phyloP scores from a whole-genome alignment of 2,113 vertebrate genomes.

The Platichthys flesus region DNA sequence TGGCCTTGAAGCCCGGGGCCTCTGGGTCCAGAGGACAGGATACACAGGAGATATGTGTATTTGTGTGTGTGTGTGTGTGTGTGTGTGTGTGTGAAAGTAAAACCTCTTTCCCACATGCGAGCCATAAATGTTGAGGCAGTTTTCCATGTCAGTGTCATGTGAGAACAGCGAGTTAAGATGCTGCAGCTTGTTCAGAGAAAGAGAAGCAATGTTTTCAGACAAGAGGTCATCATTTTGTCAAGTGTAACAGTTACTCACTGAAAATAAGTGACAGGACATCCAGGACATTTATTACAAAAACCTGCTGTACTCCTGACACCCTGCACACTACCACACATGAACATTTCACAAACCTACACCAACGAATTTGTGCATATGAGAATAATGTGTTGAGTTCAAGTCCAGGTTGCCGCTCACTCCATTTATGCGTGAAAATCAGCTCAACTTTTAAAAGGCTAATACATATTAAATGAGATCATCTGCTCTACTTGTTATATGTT shows the following conservation, averaged over 20 bases:
- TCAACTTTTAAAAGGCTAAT: background rate
- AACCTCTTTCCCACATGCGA: slow-evolving; percentile 46
- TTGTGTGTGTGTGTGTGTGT: slow-evolving; percentile 37
- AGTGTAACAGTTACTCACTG: background rate
- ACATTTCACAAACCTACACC: background rate
- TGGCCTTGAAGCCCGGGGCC: slow-evolving; percentile 78
- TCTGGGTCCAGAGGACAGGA: slow-evolving; percentile 68
- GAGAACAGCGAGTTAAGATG: slow-evolving; percentile 33
- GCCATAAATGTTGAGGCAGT: slow-evolving; percentile 50
- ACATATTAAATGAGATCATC: background rate
- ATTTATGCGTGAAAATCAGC: background rate
- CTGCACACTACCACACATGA: background rate
- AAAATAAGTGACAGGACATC: background rate
- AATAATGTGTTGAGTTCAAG: background rate
- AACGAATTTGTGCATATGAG: background rate
- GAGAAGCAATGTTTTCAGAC: background rate
- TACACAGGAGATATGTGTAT: slow-evolving; percentile 60
- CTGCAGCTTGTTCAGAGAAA: slow-evolving; percentile 24
- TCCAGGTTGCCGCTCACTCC: background rate
- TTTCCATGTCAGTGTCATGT: slow-evolving; percentile 48
- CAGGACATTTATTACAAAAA: background rate
- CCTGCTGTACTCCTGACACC: background rate
- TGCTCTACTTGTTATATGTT: background rate
- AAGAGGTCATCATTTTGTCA: slow-evolving; percentile 2
- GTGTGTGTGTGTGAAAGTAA: slow-evolving; percentile 32